Conservation (phyloP, 2,888 invertebrate genomes). For the Ceramica pisi region DNA sequence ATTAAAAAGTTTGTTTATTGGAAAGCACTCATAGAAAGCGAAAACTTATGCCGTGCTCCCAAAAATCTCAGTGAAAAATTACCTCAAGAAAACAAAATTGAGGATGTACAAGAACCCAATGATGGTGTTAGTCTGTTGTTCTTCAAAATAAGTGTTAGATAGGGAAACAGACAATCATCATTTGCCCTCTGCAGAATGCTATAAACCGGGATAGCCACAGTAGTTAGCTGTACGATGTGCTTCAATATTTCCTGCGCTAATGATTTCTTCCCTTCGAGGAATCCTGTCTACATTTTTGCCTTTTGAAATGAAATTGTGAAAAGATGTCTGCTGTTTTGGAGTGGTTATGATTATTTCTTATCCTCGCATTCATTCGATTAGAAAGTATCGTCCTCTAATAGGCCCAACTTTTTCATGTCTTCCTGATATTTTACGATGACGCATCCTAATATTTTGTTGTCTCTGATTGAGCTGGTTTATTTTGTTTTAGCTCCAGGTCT, state of each 20-base stretch:
- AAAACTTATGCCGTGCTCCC: conserved; percentile 6
- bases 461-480: neutral
- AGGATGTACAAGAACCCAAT: neutral
- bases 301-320: neutral
- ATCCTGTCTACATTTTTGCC: neutral
- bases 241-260: conserved; percentile 20
- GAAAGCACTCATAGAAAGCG: neutral
- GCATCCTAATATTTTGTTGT: no score
- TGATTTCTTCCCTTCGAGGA: conserved; percentile 18
- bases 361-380: no score
- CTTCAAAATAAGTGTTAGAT: conserved; percentile 27
- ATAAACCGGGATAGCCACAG: conserved; percentile 5
- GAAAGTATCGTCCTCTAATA: neutral
- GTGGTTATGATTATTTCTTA: neutral
- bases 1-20: conserved; percentile 28
- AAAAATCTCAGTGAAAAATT: neutral
- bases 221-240: conserved; percentile 11
- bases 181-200: conserved; percentile 21
- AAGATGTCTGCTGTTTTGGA: neutral
- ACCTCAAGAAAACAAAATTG: conserved; percentile 2
- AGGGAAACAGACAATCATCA: conserved; percentile 51
- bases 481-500: neutral
- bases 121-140: conserved; percentile 1
- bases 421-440: neutral
- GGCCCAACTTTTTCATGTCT: neutral